phyloP scores from a whole-genome alignment of 2,888 invertebrate species.

The Cepaea hortensis region DNA sequence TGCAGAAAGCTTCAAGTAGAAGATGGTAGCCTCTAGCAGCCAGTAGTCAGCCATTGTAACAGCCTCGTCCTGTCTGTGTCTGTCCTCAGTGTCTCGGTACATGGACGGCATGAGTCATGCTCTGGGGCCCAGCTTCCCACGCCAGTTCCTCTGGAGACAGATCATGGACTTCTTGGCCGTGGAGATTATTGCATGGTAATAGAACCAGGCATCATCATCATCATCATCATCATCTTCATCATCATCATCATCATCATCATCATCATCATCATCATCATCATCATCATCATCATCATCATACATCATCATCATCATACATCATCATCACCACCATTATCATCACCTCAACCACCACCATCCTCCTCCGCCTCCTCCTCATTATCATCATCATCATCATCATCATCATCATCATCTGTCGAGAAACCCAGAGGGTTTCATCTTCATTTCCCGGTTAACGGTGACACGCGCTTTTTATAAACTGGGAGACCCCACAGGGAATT shows the following conservation, averaged over 20 bases:
- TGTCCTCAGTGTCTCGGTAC: conserved; percentile 31
- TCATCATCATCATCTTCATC: too few relatives aligned
- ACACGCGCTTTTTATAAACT: background rate
- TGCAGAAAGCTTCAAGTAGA: too few relatives aligned
- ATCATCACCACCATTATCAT: too few relatives aligned
- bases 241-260: too few relatives aligned
- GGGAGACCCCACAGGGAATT: background rate
- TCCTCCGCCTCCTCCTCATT: too few relatives aligned
- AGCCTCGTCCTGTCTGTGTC: background rate
- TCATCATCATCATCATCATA: too few relatives aligned
- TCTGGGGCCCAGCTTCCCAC: conserved; percentile 21
- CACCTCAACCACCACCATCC: too few relatives aligned
- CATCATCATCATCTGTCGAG: background rate
- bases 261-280: too few relatives aligned
- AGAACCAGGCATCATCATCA: too few relatives aligned
- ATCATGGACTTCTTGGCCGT: conserved; percentile 25
- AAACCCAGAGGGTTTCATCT: background rate
- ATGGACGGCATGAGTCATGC: conserved; percentile 38
- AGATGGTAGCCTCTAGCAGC: too few relatives aligned
- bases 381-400: too few relatives aligned
- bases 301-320: too few relatives aligned
- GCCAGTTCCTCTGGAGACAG: conserved; percentile 27
- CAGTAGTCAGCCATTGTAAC: background rate
- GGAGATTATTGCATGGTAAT: conserved; percentile 42
- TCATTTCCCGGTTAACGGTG: background rate